phyloP scores from a whole-genome alignment of 2,113 vertebrate genomes.

The Tiliqua scincoides region DNA sequence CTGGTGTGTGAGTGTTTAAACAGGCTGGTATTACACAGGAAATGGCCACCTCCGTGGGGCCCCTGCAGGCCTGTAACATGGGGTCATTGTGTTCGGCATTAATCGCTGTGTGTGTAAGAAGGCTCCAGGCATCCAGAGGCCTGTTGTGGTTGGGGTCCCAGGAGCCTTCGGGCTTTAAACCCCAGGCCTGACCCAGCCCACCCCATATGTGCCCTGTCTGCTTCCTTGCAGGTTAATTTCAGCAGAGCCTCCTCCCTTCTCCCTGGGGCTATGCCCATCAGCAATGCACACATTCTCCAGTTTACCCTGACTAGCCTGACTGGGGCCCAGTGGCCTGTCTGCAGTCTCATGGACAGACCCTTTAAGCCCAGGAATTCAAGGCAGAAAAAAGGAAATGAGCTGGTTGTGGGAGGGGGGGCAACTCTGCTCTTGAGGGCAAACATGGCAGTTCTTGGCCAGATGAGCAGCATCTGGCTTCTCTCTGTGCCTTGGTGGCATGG shows the following conservation, averaged over 20 bases:
- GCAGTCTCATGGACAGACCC: slow-evolving; percentile 80
- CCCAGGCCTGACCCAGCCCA: neutral
- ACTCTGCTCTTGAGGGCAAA: slow-evolving; percentile 70
- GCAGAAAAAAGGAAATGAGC: slow-evolving; percentile 79
- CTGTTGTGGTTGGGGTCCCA: neutral
- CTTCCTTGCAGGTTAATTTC: neutral
- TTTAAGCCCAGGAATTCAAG: slow-evolving; percentile 82
- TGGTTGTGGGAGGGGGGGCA: slow-evolving; percentile 70
- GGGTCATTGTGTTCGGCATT: slow-evolving; percentile 82
- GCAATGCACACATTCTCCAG: too few species aligned
- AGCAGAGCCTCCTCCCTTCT: neutral
- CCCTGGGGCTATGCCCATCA: neutral
- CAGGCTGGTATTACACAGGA: slow-evolving; percentile 87
- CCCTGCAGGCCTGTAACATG: slow-evolving; percentile 78
- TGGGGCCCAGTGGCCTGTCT: slow-evolving; percentile 76
- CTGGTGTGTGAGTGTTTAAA: slow-evolving; percentile 82
- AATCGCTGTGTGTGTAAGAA: slow-evolving; percentile 63
- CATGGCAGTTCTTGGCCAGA: slow-evolving; percentile 50
- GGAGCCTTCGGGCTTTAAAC: neutral
- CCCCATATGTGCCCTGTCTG: neutral
- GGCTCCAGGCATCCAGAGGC: neutral
- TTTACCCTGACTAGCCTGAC: slow-evolving; percentile 56
- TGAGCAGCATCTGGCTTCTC: neutral
- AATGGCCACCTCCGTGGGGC: slow-evolving; percentile 81
- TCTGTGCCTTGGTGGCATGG: neutral